Evolutionary conservation across 1,140 invertebrate species (phyloP).

Genomic region (Hylaeus anthracinus): DNA sequence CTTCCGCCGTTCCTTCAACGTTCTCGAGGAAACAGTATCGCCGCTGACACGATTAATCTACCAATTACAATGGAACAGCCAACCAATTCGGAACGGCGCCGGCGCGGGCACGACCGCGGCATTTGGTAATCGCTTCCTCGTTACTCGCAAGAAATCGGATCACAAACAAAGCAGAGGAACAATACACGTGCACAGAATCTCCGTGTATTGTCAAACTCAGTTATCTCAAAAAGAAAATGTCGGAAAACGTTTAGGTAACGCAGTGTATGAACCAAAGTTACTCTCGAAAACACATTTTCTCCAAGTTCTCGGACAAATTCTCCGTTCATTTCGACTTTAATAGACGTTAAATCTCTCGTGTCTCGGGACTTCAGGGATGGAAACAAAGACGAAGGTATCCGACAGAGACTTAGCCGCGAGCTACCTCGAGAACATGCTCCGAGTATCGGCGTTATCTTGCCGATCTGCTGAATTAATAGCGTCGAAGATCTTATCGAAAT

Average conservation of each 20-base stretch:
- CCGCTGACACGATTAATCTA: slow-evolving; percentile 39
- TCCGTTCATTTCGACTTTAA: background rate
- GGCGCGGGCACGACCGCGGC: too few relatives aligned
- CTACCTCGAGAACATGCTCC: background rate
- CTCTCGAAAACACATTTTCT: background rate
- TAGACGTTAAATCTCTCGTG: background rate
- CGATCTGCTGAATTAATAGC: background rate
- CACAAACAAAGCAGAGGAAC: slow-evolving; percentile 21
- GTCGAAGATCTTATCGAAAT: slow-evolving; percentile 17
- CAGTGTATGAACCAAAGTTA: too few relatives aligned
- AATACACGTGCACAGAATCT: slow-evolving; percentile 3
- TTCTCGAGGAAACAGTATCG: slow-evolving; percentile 23
- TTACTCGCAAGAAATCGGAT: slow-evolving; percentile 8
- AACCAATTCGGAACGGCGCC: slow-evolving; percentile 23
- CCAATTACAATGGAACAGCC: slow-evolving; percentile 45
- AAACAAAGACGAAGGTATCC: background rate
- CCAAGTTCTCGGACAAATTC: background rate
- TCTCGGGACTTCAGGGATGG: background rate
- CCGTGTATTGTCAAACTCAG: background rate
- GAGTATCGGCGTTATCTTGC: background rate
- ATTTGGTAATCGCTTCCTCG: slow-evolving; percentile 29
- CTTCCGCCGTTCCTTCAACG: background rate
- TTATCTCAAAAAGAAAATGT: too few relatives aligned
- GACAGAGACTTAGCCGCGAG: background rate
- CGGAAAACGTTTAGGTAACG: too few relatives aligned